Evolutionary conservation across 1,140 invertebrate species (phyloP), one percentile per base, ranked within the genome.

Genomic region (Oreohelix idahoensis): DNA sequence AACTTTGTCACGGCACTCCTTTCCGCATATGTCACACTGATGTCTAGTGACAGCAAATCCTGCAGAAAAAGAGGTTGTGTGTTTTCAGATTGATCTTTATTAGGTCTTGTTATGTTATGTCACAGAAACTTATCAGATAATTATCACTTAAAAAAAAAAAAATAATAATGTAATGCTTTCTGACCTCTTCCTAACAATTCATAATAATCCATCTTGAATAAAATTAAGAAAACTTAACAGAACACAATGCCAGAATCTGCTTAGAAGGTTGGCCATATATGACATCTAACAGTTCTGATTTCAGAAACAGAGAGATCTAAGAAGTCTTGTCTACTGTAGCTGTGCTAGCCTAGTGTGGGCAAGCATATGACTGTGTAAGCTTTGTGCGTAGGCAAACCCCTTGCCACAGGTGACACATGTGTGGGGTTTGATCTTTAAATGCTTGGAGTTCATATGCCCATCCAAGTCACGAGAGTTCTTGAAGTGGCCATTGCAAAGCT

Each of bases 381-480:
- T 81, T 71, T 71, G 63, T 36, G 42, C 32, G 38, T 81, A 81
- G 26, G 79, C 79, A 81, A 71, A 81, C 42, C 79, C 69, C 45
- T 81, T 81, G 20, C 69, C 69, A 81, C 79, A 81, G 36, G 35
- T 49, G 23, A 4, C 36, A 71, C 79, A 81, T 39, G 29, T 36
- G 42, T 71, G 69, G n/a, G 79, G 63, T 81, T 71, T 71, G n/a
- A 70, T 49, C n/a, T 71, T 71, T 70, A 70, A 71, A 51, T 81
- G 79, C 45, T 51, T 45, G 39, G 42, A 35, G 45, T 81, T 81
- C 5, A 71, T 71, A 51, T 81, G 79, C 32, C 69, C 79, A 51
- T 71, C 77, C 77, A 79, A 35, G 53, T 79, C 77, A 38, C 77
- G 51, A 63, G 51, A 63, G 77, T 66, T 79, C 77, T 79, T 79